Percentiles rank a stretch among this genome's conserved stretches.
Conservation (phyloP, 2,797 vertebrate species). For the Amblyraja radiata region DNA sequence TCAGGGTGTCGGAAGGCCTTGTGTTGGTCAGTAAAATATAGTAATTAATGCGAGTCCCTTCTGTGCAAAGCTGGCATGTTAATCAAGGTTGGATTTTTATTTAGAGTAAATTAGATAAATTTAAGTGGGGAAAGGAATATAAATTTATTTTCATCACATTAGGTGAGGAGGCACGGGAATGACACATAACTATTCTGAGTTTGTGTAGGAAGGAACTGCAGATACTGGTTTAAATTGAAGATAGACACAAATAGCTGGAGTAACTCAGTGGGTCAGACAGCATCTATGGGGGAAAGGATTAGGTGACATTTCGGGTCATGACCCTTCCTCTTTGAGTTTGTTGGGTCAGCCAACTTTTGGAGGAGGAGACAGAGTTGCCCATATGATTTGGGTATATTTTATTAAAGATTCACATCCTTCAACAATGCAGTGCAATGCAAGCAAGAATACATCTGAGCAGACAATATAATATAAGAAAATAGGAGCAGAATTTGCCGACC, state of each 20-base stretch:
- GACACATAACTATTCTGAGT: neutral
- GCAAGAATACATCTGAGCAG: neutral
- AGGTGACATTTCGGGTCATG: too few species aligned
- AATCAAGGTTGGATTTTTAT: too few species aligned
- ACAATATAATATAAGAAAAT: too few species aligned
- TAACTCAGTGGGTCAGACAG: too few species aligned
- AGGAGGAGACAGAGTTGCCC: too few species aligned
- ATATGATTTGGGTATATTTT: neutral
- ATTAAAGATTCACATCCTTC: neutral
- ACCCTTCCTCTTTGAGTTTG: too few species aligned
- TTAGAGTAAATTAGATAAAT: neutral
- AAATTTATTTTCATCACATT: neutral
- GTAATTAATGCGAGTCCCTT: neutral
- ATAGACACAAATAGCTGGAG: too few species aligned
- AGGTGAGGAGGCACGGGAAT: neutral
- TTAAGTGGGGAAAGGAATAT: neutral
- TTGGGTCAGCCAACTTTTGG: neutral
- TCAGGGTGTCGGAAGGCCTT: conserved; percentile 76
- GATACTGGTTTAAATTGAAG: too few species aligned
- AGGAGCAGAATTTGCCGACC: too few species aligned
- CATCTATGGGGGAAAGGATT: too few species aligned
- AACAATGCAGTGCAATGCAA: neutral
- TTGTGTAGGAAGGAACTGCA: neutral
- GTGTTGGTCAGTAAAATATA: conserved; percentile 69
- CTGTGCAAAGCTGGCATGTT: neutral